A percentile compares a stretch with the other conserved stretches of the same genome.
phyloP scores from a whole-genome alignment of 2,888 invertebrate genomes.

The Athalia rosae region DNA sequence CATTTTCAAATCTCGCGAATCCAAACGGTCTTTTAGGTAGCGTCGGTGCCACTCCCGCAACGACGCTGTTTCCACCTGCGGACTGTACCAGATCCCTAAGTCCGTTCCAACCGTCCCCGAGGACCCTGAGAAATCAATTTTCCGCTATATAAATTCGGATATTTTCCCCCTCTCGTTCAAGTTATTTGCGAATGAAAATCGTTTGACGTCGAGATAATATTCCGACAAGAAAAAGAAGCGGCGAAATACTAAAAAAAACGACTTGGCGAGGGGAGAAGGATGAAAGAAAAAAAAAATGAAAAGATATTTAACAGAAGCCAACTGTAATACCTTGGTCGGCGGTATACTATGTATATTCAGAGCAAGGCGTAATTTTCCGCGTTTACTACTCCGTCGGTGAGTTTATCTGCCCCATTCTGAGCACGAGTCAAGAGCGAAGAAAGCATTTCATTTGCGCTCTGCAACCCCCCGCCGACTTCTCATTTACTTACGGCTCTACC shows the following conservation, averaged over 20 bases:
- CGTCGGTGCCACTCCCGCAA: slow-evolving; percentile 27
- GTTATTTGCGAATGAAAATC: neutral
- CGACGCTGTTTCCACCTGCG: neutral
- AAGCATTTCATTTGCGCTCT: slow-evolving; percentile 39
- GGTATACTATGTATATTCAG: slow-evolving; percentile 4
- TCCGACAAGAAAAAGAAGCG: neutral
- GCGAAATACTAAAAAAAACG: neutral
- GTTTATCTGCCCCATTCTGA: slow-evolving; percentile 36
- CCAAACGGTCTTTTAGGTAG: slow-evolving; percentile 58
- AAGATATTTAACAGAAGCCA: neutral
- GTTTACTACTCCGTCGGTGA: slow-evolving; percentile 29
- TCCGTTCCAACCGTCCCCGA: slow-evolving; percentile 19
- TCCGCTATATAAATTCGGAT: neutral
- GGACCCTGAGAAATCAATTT: neutral
- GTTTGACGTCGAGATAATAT: too few relatives aligned
- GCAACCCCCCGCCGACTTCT: slow-evolving; percentile 18
- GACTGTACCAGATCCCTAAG: neutral
- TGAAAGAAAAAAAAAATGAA: neutral
- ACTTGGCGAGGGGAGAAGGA: neutral
- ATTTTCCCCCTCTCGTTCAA: neutral
- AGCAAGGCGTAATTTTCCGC: slow-evolving; percentile 32
- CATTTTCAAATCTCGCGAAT: slow-evolving; percentile 71
- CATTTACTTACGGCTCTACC: slow-evolving; percentile 34
- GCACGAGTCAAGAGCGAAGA: slow-evolving; percentile 29
- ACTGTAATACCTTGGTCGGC: neutral